Evolutionary conservation across 2,797 vertebrate species (phyloP).

Genomic region (Diceros bicornis): DNA sequence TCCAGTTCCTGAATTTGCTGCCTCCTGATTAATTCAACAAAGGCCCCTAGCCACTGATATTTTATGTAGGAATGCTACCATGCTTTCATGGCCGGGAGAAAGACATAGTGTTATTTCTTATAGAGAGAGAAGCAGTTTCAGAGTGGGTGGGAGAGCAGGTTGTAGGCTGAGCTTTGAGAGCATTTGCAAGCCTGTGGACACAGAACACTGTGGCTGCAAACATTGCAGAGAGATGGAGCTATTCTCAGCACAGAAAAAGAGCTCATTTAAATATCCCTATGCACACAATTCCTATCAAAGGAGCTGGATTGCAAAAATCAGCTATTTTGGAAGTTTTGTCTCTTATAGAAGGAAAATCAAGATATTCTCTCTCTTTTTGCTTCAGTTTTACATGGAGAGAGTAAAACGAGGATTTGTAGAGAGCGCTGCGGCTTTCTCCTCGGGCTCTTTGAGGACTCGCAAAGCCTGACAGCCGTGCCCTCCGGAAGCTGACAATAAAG

Average conservation of each 20-base stretch:
- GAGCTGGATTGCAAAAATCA: slow-evolving; percentile 7
- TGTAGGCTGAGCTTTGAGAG: slow-evolving; percentile 28
- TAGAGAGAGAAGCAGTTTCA: slow-evolving; percentile 54
- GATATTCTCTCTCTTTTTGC: background rate
- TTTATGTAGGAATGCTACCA: slow-evolving; percentile 51
- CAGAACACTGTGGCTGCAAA: slow-evolving; percentile 33
- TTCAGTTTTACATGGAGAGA: slow-evolving; percentile 31
- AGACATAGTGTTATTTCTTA: slow-evolving; percentile 67
- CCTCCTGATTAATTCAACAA: slow-evolving; percentile 36
- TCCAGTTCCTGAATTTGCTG: background rate
- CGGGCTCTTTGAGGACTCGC: background rate
- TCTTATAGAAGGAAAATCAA: slow-evolving; percentile 48
- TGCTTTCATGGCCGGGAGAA: background rate
- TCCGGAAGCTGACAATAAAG: background rate
- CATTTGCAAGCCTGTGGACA: slow-evolving; percentile 23
- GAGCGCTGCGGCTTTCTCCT: background rate
- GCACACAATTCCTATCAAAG: slow-evolving; percentile 36
- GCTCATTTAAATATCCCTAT: slow-evolving; percentile 62
- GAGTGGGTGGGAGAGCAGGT: slow-evolving; percentile 22
- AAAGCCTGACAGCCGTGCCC: background rate
- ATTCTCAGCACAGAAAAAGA: slow-evolving; percentile 42
- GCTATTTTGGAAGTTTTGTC: slow-evolving; percentile 60
- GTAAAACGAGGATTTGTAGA: background rate
- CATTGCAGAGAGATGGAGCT: slow-evolving; percentile 47
- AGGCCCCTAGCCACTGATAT: background rate